phyloP scores from a whole-genome alignment of 2,888 invertebrate genomes.

The Hymenopus coronatus region DNA sequence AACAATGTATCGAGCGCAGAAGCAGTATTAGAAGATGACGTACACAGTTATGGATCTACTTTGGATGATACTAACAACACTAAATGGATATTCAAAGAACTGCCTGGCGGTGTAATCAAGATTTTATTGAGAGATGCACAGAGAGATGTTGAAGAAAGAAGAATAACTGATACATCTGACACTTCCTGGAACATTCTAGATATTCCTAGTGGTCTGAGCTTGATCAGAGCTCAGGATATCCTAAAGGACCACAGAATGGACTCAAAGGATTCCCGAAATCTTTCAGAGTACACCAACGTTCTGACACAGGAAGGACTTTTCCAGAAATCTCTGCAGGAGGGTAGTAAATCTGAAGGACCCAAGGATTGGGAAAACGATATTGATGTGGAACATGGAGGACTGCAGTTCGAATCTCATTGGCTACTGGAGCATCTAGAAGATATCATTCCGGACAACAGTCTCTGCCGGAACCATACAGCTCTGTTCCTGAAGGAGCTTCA shows the following conservation, averaged over 20 bases:
- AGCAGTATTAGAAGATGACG: background rate
- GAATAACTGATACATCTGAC: background rate
- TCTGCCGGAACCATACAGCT: background rate
- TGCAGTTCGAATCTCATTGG: background rate
- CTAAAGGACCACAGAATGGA: no score
- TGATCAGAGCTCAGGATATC: no score
- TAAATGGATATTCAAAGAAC: background rate
- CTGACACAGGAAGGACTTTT: background rate
- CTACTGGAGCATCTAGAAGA: background rate
- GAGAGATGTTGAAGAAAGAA: background rate
- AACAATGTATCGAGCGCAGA: no score
- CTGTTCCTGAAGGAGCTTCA: slow-evolving; percentile 1
- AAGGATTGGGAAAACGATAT: background rate
- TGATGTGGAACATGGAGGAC: no score
- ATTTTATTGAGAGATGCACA: background rate
- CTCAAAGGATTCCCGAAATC: no score
- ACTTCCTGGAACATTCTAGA: background rate
- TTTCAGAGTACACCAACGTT: background rate
- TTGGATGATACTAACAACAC: background rate
- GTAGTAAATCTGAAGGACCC: background rate
- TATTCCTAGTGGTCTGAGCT: no score
- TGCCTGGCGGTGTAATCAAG: background rate
- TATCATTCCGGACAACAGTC: background rate
- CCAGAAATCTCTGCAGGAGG: no score
- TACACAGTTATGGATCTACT: background rate